Conservation (phyloP, 2,797 vertebrate genomes). For the Oceanodroma leucorhoa region DNA sequence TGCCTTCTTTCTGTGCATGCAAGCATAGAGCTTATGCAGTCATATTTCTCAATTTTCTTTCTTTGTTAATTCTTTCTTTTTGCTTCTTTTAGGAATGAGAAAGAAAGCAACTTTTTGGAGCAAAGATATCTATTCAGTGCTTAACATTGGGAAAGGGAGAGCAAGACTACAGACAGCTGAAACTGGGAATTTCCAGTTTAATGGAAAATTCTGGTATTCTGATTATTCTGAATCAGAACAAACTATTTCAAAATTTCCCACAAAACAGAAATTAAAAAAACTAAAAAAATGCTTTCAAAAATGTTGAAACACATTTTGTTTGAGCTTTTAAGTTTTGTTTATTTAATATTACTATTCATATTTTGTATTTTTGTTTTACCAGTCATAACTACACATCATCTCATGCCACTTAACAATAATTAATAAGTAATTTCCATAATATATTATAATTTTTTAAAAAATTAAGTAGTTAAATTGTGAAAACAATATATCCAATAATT, state of each 20-base stretch:
- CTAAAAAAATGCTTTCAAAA: neutral
- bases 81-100: neutral
- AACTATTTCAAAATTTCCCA: conserved; percentile 57
- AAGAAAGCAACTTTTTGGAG: neutral
- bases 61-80: neutral
- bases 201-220: conserved; percentile 50
- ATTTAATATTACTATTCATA: neutral
- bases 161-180: neutral
- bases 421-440: neutral
- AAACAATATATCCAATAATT: neutral
- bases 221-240: conserved; percentile 36
- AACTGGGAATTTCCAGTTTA: conserved; percentile 51
- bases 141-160: conserved; percentile 28
- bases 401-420: neutral
- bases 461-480: neutral
- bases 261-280: neutral
- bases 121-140: conserved; percentile 4
- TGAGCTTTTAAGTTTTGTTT: neutral
- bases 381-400: neutral
- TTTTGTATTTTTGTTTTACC: neutral
- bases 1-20: neutral
- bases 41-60: neutral
- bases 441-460: neutral
- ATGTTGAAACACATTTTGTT: conserved; percentile 5
- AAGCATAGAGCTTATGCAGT: neutral